A percentile compares a stretch with the other conserved stretches of the same genome.
Evolutionary conservation across 2,113 vertebrate species (phyloP).

Genomic region (Chlorodrepanis virens): DNA sequence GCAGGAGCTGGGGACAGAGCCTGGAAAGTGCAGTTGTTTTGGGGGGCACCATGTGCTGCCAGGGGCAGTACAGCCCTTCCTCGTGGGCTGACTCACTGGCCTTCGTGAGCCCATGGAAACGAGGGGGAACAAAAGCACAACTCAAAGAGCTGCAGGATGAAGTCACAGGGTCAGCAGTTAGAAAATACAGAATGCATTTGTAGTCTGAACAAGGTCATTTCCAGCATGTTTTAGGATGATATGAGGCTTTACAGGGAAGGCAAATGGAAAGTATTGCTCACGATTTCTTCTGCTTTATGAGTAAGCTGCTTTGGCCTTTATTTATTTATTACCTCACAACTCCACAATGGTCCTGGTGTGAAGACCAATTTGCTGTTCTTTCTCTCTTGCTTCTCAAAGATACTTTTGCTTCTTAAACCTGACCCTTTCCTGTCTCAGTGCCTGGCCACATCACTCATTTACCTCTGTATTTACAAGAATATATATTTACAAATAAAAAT

Average conservation of each 20-base stretch:
- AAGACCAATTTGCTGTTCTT: background rate
- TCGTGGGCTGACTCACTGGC: rapidly evolving
- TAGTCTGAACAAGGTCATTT: slow-evolving; percentile 26
- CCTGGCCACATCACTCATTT: background rate
- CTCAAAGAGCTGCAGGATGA: slow-evolving; percentile 9
- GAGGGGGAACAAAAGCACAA: background rate
- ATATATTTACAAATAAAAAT: background rate
- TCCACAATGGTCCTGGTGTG: background rate
- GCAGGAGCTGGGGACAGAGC: background rate
- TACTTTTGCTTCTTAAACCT: background rate
- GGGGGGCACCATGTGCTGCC: background rate
- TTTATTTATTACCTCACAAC: slow-evolving; percentile 54
- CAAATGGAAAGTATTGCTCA: slow-evolving; percentile 52
- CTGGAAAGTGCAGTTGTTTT: background rate
- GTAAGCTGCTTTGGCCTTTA: slow-evolving; percentile 43
- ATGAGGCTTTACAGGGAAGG: slow-evolving; percentile 14
- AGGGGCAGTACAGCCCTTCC: background rate
- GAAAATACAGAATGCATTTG: slow-evolving; percentile 36
- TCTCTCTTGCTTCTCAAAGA: background rate
- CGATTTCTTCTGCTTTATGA: slow-evolving; percentile 33
- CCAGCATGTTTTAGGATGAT: slow-evolving; percentile 23
- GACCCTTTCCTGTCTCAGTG: background rate
- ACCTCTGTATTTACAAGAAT: background rate
- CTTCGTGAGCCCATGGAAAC: rapidly evolving
- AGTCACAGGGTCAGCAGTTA: slow-evolving; percentile 31